These are phyloP conservation scores for Antigone vipio DNA, from an alignment of 2,113 vertebrate genomes.

Conservation along the genomic window DNA sequence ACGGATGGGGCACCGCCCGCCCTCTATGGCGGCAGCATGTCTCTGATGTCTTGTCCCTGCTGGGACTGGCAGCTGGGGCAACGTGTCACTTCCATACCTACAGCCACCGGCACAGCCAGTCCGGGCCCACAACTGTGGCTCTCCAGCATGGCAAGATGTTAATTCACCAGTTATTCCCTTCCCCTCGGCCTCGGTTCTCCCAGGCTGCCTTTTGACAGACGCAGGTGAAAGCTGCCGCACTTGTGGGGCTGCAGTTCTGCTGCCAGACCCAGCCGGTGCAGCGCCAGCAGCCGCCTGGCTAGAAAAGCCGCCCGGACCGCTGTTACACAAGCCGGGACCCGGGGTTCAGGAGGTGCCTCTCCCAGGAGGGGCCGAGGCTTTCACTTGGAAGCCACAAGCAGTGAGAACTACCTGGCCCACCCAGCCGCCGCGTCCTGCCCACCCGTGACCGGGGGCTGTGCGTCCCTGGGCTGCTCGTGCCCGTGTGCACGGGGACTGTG, in stretches of 20 bases:
- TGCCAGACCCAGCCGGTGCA: not conserved
- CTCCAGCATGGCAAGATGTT: rapidly evolving
- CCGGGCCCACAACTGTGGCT: rapidly evolving
- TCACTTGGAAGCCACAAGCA: not conserved
- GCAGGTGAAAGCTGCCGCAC: rapidly evolving
- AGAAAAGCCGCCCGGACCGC: not conserved
- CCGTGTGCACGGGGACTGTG: rapidly evolving
- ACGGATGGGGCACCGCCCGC: not conserved
- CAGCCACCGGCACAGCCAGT: rapidly evolving
- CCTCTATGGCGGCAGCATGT: rapidly evolving
- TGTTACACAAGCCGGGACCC: not conserved
- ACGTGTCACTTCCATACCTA: rapidly evolving
- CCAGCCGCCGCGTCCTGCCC: rapidly evolving
- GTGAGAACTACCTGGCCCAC: not conserved
- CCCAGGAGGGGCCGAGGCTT: not conserved
- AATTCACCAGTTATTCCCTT: not conserved
- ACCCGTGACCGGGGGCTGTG: rapidly evolving
- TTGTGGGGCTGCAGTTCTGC: not conserved
- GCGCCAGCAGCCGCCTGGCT: not conserved
- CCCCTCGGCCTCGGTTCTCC: rapidly evolving
- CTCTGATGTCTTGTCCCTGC: too few relatives aligned
- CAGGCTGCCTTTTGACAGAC: not conserved
- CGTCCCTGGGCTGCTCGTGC: rapidly evolving
- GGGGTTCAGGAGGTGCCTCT: not conserved
- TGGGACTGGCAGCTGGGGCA: not conserved